phyloP scores from a whole-genome alignment of 2,113 vertebrate genomes.

The Callaeas wilsoni region DNA sequence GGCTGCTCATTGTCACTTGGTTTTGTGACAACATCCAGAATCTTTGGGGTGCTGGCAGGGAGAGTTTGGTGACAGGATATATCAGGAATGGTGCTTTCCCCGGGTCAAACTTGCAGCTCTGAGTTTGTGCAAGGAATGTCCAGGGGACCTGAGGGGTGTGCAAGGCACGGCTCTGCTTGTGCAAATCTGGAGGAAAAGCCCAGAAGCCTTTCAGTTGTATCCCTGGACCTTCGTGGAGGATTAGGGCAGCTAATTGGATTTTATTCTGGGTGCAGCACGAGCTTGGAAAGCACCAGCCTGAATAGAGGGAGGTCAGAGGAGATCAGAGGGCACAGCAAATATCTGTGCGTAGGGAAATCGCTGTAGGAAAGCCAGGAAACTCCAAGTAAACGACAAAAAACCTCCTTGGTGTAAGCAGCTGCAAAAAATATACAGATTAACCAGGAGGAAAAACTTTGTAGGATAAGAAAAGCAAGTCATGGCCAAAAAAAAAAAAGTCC shows the following conservation, averaged over 20 bases:
- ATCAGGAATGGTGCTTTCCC: neutral
- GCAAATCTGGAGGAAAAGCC: neutral
- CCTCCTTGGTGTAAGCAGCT: neutral
- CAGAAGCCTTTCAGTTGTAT: neutral
- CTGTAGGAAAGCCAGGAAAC: neutral
- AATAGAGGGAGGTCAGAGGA: neutral
- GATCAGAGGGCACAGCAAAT: neutral
- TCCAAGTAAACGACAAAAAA: neutral
- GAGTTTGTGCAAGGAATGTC: neutral
- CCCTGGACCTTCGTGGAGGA: neutral
- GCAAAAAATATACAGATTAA: neutral
- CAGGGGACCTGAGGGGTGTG: neutral
- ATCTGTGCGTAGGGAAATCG: neutral
- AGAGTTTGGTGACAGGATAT: neutral
- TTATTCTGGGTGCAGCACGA: fast-evolving
- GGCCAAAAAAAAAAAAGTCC: fast-evolving
- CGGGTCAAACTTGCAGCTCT: neutral
- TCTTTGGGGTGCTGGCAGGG: neutral
- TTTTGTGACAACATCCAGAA: neutral
- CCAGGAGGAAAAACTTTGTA: neutral
- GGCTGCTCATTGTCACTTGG: fast-evolving
- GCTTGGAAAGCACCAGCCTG: neutral
- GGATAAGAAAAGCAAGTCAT: neutral
- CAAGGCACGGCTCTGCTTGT: neutral
- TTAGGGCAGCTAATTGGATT: neutral